Evolutionary conservation across 2,888 invertebrate species (phyloP).

Genomic region (Hydropsyche betteni): DNA sequence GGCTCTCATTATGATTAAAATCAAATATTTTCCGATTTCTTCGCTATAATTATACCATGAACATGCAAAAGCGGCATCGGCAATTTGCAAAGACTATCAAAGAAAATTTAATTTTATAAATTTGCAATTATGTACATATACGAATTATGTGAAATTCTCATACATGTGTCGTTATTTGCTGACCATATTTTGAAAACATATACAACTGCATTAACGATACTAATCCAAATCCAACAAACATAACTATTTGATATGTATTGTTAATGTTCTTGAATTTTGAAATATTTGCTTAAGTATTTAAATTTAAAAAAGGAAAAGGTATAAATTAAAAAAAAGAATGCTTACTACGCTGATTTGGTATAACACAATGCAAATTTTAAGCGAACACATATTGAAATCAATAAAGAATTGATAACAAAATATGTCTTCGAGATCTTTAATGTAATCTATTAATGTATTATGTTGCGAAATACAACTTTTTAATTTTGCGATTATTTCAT

Average conservation of each 20-base stretch:
- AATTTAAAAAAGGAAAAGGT: not conserved
- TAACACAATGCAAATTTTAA: constrained; percentile 33
- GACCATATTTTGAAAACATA: constrained; percentile 30
- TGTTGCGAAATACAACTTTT: constrained; percentile 31
- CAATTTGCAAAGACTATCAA: constrained; percentile 35
- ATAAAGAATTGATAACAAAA: constrained; percentile 30
- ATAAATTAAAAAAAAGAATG: too few relatives aligned
- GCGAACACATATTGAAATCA: constrained; percentile 14
- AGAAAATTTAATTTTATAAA: not conserved
- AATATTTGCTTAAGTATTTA: not conserved
- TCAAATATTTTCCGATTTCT: constrained; percentile 32
- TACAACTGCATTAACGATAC: constrained; percentile 21
- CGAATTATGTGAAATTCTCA: not conserved
- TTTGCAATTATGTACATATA: not conserved
- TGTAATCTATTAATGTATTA: constrained; percentile 23
- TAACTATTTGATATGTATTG: not conserved
- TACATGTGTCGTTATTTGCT: constrained; percentile 36
- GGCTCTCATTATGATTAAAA: constrained; percentile 38
- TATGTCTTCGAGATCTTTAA: constrained; percentile 25
- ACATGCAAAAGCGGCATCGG: constrained; percentile 40
- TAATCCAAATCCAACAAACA: not conserved
- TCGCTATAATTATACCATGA: constrained; percentile 42
- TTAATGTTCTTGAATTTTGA: not conserved
- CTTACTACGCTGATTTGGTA: constrained; percentile 34
- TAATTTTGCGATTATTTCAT: not conserved